Conservation (phyloP, 2,797 vertebrate species). For the Leucoraja ocellata region DNA sequence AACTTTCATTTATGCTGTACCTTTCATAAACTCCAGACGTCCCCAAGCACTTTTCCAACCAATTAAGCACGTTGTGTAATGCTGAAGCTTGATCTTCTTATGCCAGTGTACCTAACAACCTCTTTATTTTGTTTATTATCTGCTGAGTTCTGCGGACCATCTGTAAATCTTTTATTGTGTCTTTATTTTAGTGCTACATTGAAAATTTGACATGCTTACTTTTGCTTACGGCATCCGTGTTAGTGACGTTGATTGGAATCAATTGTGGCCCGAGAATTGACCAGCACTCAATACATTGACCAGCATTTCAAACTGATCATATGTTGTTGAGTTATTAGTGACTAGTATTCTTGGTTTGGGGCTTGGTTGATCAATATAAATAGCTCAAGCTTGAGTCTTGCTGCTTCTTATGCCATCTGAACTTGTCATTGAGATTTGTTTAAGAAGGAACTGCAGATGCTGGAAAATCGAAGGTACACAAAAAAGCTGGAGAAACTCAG, state of each 20-base stretch:
- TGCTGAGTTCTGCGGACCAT: background rate
- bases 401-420: background rate
- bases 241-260: background rate
- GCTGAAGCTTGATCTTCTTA: background rate
- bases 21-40: background rate
- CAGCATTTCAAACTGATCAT: background rate
- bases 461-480: too few species aligned
- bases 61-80: background rate
- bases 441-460: too few species aligned
- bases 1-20: background rate
- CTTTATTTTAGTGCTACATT: background rate
- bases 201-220: background rate
- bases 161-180: background rate
- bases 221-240: background rate
- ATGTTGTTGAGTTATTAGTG: background rate
- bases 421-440: background rate
- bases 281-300: background rate
- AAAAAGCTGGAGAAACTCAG: too few species aligned
- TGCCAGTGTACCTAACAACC: background rate
- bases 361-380: background rate
- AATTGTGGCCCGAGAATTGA: background rate
- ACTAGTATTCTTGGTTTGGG: background rate
- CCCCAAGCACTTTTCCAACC: background rate
- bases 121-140: background rate
- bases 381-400: background rate